Evolutionary conservation across 2,888 invertebrate genomes (phyloP), one percentile per base, ranked within the genome.

Genomic region (Gymnosoma rotundatum): DNA sequence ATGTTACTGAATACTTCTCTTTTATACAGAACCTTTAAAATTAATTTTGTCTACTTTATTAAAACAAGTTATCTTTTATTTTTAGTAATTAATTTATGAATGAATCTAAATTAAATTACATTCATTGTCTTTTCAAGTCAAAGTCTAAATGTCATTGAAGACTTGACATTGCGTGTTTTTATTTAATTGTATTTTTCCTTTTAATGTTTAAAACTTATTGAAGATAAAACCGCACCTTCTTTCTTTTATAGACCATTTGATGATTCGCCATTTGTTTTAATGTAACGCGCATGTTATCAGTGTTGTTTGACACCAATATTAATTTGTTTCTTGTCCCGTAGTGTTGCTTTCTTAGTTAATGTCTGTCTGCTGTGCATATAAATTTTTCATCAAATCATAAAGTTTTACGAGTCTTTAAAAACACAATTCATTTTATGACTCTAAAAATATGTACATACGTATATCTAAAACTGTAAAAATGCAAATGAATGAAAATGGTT

Each of bases 291-390:
- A 87, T 86, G 88, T 86, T 90, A 90, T 90, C 89, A 89, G 87
- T 89, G 88, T 88, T 88, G 81, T 88, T 89, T 90, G 89, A 90
- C 91, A 91, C 88, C 86, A 88, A 83, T 87, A 90, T 86, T 86
- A 85, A 86, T 87, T 87, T 85, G 83, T 86, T 84, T 78, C 74
- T 70, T 84, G 84, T 84, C 78, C 74, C 14, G 48, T 36, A 42
- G 60, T 74, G 52, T 64, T 70, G 56, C 42, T 75, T 56, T n/a
- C 4, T 21, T 20, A n/a, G 18, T 16, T 58, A n/a, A 52, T 60
- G 66, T 79, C 58, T 60, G 66, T 79, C 58, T 58, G 42, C 20
- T 54, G 20, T 21, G 32, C 10, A 56, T 63, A 60, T 63, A 48
- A 45, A 70, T 32, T 69, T 32, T 58, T 38, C 61, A 74, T 63